Base-by-base conservation (phyloP, 2,888 invertebrate species). In the Diadegma fenestrale region DNA sequence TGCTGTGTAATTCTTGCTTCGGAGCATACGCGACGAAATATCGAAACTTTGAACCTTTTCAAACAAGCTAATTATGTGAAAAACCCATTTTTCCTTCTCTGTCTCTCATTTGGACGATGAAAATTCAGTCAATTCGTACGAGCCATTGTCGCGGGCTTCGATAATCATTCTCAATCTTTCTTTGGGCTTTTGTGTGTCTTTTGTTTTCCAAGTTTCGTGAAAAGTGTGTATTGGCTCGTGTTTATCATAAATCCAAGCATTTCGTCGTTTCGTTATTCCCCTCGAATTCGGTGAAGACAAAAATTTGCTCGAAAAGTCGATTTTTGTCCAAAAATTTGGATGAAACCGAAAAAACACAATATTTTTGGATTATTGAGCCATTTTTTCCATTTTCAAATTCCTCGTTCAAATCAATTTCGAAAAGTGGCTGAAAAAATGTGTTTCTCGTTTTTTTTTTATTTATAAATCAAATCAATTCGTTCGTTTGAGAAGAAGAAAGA, bases 1-100 rank as follows among this genome's bases (percentile, higher is more conserved):
- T 92, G 91, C 90, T 93, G 92, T 92, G 92, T 88, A 85, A 91
- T 91, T 91, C 86, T 90, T 91, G 88, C 88, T 91, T 91, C 88
- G 89, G 91, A 92, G 90, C 88, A 89, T 90, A 91, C 89, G 85
- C 90, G 26, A 26, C 61, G 43, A 14, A 68, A 58, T 66, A 22
- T 22, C 14, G 22, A 22, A 43, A 10, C 12, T 33, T 33, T 10
- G 26, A 66, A 12, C 26, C 26, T 58, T 26, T 4, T 45, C 30
- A 33, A 37, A 14, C 12, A 66, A 73, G n/a, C 63, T 0, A 8
- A 33, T 4, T 12, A 10, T 30, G 48, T 10, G 10, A 22, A 3
- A 37, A 37, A 54, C 4, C 14, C 26, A 14, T 26, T 5, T 58
- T 48, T 5, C 6, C 0, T 54, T 51, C 10, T 51, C 8, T n/a